Evolutionary conservation across 1,140 invertebrate genomes (phyloP), one percentile per base, ranked within the genome.

Genomic region (Dreissena rostriformis): DNA sequence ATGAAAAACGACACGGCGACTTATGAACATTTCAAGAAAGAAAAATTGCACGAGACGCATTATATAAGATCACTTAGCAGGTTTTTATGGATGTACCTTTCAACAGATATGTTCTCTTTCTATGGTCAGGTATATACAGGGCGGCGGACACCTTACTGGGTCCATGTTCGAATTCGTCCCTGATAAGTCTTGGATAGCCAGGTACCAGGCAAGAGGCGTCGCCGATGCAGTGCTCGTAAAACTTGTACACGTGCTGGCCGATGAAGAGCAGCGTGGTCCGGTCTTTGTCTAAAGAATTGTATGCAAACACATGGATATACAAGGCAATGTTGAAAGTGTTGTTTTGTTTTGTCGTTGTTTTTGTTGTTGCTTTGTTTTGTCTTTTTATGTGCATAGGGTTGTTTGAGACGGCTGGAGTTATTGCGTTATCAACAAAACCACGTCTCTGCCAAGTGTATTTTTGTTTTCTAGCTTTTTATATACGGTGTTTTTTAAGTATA

Each of bases 61-160:
- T 39, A 39, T 39, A 5, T 5, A 8, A 39, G 2, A 39, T n/a
- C n/a, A 2, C 8, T 39, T 8, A 39, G 39, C n/a, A 39, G 39
- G 2, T 39, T 39, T 39, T 2, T 5, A 19, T 24, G 61, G 2
- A 19, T n/a, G 19, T 28, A 67, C 75, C 75, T 67, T 77, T 77
- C 6, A 77, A 77, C 7, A 77, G 65, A 67, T 77, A 77, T 0
- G 75, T 77, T 67, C 75, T 65, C 28, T 77, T 29, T 53, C 75
- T 19, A 29, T 67, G 12, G 22, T 77, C 75, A 12, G 75, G 75
- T n/a, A 77, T 22, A 22, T 15, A 67, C 15, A 65, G 39, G 7
- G 75, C 75, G 1, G 75, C 53, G 22, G 51, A 51, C 2, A 77
- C 75, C 61, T 65, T 39, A 53, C 22, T 66, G 52, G 75, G 75